These are phyloP conservation scores for Siphlonurus alternatus DNA, from an alignment of 2,888 invertebrate genomes.

Conservation along the genomic window DNA sequence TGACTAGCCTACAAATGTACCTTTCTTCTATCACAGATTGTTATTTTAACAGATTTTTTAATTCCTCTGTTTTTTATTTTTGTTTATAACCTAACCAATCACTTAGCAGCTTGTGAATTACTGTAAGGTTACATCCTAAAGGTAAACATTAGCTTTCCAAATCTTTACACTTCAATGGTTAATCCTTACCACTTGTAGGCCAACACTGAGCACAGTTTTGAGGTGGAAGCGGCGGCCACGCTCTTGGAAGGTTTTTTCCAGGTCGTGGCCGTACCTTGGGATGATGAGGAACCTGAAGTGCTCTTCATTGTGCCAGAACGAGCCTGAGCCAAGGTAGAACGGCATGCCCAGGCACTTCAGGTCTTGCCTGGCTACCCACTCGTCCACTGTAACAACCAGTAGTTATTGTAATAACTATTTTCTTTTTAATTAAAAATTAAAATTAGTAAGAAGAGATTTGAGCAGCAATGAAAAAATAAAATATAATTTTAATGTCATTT, in stretches of 20 bases:
- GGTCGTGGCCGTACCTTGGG: conserved; percentile 72
- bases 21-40: too few relatives aligned
- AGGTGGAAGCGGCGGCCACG: conserved; percentile 48
- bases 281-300: conserved; percentile 89
- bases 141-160: too few relatives aligned
- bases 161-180: too few relatives aligned
- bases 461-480: neutral
- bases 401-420: conserved; percentile 9
- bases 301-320: conserved; percentile 52
- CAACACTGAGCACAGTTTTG: conserved; percentile 62
- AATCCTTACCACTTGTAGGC: conserved; percentile 68
- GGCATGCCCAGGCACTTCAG: conserved; percentile 67
- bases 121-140: too few relatives aligned
- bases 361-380: conserved; percentile 45
- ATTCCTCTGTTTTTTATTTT: too few relatives aligned
- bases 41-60: too few relatives aligned
- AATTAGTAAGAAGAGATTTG: conserved; percentile 4
- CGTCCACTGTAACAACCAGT: conserved; percentile 39
- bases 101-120: too few relatives aligned
- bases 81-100: too few relatives aligned
- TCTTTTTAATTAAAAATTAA: neutral
- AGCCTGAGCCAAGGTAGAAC: conserved; percentile 74
- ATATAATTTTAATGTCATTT: neutral
- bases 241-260: conserved; percentile 62
- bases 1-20: too few relatives aligned